These are phyloP conservation scores for Semotilus atromaculatus DNA, from an alignment of 2,797 vertebrate genomes.

Conservation along the genomic window DNA sequence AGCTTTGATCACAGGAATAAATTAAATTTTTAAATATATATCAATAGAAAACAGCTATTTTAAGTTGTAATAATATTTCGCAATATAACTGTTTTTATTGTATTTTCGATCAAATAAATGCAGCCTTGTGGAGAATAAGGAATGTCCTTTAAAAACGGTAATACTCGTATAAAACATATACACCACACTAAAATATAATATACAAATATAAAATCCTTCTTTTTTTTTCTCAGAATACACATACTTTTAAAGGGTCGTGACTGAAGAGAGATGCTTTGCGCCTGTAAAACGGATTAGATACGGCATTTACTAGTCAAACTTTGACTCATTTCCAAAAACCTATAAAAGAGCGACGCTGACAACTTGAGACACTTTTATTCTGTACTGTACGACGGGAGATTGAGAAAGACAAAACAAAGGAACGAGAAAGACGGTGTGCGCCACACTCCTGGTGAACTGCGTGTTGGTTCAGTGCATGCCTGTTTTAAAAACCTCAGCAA, in stretches of 20 bases:
- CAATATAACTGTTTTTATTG: not conserved
- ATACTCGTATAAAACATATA: no score
- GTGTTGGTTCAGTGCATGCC: slow-evolving; percentile 80
- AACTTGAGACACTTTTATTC: not conserved
- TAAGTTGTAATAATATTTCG: not conserved
- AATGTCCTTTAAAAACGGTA: no score
- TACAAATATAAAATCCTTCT: no score
- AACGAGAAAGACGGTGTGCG: not conserved
- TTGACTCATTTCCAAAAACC: not conserved
- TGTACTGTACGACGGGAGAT: slow-evolving; percentile 2
- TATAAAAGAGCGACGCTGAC: not conserved
- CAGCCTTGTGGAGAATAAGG: not conserved
- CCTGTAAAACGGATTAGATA: not conserved
- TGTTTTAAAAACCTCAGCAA: slow-evolving; percentile 84
- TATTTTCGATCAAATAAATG: not conserved
- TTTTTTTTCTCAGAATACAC: not conserved
- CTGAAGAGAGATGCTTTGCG: not conserved
- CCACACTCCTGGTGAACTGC: slow-evolving; percentile 76
- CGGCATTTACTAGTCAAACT: not conserved
- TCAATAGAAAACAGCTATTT: not conserved
- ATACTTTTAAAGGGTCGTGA: not conserved
- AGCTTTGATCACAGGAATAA: not conserved
- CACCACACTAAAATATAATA: no score
- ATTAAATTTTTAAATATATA: not conserved
- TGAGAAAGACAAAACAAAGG: slow-evolving; percentile 12